Conservation (phyloP, 2,113 vertebrate species). For the Cynocephalus volans region DNA sequence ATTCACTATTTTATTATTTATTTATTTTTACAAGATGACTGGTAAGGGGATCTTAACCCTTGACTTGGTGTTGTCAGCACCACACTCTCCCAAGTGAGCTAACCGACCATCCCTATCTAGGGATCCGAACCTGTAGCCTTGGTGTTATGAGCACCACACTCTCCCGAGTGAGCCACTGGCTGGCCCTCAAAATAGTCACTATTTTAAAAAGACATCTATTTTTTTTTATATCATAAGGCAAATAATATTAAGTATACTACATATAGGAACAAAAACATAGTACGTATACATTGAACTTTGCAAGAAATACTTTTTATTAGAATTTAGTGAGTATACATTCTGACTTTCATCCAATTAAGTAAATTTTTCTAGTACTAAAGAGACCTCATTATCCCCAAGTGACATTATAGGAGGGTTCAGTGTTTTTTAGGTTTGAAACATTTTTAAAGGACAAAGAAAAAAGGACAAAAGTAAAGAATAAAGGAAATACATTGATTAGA, state of each 20-base stretch:
- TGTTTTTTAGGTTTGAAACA: slow-evolving; percentile 29
- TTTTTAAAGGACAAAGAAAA: slow-evolving; percentile 11
- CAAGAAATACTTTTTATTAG: slow-evolving; percentile 27
- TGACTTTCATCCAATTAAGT: slow-evolving; percentile 41
- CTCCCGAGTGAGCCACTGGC: too few species aligned
- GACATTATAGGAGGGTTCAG: neutral
- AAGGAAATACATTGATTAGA: neutral
- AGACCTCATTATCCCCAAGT: neutral
- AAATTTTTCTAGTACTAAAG: slow-evolving; percentile 3
- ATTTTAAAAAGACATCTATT: slow-evolving; percentile 7
- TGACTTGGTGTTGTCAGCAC: too few species aligned
- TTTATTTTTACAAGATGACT: too few species aligned
- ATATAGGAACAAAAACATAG: neutral
- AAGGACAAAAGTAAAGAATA: neutral
- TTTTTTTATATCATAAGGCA: slow-evolving; percentile 44
- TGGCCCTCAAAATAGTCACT: neutral
- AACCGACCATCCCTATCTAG: too few species aligned
- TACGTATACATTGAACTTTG: neutral
- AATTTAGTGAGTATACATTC: neutral
- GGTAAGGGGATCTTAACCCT: too few species aligned
- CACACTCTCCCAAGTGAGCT: too few species aligned
- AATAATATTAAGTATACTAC: slow-evolving; percentile 10
- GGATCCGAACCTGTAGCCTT: too few species aligned
- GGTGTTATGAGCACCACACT: too few species aligned
- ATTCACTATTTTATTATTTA: neutral